Evolutionary conservation across 2,888 invertebrate genomes (phyloP).

Genomic region (Sturmia bella): DNA sequence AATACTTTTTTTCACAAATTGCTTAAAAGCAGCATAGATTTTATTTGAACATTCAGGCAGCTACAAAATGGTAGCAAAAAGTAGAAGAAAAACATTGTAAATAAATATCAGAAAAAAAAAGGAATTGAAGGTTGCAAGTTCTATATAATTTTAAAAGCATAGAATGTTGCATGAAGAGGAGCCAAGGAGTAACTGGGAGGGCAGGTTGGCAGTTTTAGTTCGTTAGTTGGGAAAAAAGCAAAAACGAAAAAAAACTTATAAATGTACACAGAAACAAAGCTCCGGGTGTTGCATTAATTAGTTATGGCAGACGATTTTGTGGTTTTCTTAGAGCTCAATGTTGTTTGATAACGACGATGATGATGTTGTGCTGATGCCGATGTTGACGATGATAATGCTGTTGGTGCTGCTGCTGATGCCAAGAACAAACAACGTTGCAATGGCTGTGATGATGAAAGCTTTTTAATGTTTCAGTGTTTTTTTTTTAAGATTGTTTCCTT

Average conservation of each 20-base stretch:
- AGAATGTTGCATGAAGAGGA: conserved; percentile 3
- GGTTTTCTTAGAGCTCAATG: conserved; percentile 76
- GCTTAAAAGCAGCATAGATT: conserved; percentile 49
- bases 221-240: conserved; percentile 71
- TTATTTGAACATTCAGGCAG: conserved; percentile 40
- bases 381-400: conserved; percentile 15
- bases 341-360: conserved; percentile 69
- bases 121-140: conserved; percentile 63
- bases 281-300: conserved; percentile 79
- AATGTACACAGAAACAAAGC: conserved; percentile 66
- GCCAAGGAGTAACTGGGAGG: conserved; percentile 63
- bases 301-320: conserved; percentile 81
- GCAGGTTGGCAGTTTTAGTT: conserved; percentile 68
- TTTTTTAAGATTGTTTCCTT: conserved; percentile 14
- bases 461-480: conserved; percentile 75
- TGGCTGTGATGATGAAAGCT: conserved; percentile 76
- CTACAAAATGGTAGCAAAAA: conserved; percentile 36
- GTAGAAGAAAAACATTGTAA: conserved; percentile 13
- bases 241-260: not conserved
- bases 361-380: conserved; percentile 55
- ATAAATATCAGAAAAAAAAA: conserved; percentile 47
- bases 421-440: conserved; percentile 53
- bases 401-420: conserved; percentile 31
- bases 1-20: conserved; percentile 22
- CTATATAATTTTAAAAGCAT: not conserved